phyloP scores from a whole-genome alignment of 1,140 invertebrate species.

The Drosophila nigromelanica region DNA sequence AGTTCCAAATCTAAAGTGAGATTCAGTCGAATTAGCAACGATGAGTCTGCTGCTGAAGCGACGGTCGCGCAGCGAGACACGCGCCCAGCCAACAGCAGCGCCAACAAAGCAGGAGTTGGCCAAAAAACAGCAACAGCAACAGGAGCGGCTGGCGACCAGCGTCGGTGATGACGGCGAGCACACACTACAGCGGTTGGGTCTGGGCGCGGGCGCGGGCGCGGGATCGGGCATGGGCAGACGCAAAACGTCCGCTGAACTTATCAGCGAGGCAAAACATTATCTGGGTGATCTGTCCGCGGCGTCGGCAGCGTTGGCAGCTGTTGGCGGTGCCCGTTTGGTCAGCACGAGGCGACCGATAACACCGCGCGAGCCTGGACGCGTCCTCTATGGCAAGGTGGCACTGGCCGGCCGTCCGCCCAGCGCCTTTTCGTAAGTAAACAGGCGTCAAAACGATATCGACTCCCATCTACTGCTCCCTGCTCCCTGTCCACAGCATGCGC shows the following conservation, averaged over 20 bases:
- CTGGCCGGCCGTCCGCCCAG: slow-evolving; percentile 89
- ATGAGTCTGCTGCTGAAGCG: slow-evolving; percentile 73
- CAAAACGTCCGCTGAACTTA: slow-evolving; percentile 91
- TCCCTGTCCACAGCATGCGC: slow-evolving; percentile 52
- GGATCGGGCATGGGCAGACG: slow-evolving; percentile 74
- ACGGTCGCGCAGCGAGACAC: slow-evolving; percentile 73
- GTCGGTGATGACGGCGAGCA: slow-evolving; percentile 42
- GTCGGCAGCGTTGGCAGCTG: slow-evolving; percentile 40
- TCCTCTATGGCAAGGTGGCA: slow-evolving; percentile 87
- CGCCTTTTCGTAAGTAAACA: slow-evolving; percentile 88
- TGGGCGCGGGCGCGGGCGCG: slow-evolving; percentile 13
- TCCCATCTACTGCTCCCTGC: too few relatives aligned
- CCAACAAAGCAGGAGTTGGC: slow-evolving; percentile 14
- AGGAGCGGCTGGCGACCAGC: slow-evolving; percentile 4
- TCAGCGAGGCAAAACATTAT: slow-evolving; percentile 89
- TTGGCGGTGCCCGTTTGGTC: slow-evolving; percentile 85
- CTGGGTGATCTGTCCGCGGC: slow-evolving; percentile 73
- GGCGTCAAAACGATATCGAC: too few relatives aligned
- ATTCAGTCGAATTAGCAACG: not conserved
- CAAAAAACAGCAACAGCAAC: not conserved
- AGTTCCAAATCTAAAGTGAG: not conserved
- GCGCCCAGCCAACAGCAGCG: slow-evolving; percentile 39
- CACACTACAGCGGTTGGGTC: slow-evolving; percentile 38
- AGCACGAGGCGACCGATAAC: slow-evolving; percentile 92
- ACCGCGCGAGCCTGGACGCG: slow-evolving; percentile 89